Conservation (phyloP, 2,797 vertebrate species). For the Urosaurus nigricauda region DNA sequence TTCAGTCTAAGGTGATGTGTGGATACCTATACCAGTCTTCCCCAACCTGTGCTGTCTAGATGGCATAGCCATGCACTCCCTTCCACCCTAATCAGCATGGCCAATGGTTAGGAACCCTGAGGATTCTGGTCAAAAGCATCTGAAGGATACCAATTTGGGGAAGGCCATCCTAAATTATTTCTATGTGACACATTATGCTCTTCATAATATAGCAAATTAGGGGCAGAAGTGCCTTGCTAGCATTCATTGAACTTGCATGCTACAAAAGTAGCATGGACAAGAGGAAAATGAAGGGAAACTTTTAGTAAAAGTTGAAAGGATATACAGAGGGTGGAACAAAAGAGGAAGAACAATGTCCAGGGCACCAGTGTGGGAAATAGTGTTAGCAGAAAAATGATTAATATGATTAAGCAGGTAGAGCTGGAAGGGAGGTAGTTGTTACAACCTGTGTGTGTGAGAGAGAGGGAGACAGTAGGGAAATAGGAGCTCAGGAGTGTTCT, state of each 20-base stretch:
- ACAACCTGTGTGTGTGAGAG: not conserved
- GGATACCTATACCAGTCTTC: not conserved
- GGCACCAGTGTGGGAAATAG: not conserved
- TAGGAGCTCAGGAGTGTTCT: not conserved
- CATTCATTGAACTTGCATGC: not conserved
- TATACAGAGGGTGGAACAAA: not conserved
- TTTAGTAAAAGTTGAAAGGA: not conserved
- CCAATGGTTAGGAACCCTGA: not conserved
- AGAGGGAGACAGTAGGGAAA: not conserved
- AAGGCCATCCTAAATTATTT: not conserved
- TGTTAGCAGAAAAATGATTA: not conserved
- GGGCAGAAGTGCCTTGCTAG: not conserved
- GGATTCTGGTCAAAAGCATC: not conserved
- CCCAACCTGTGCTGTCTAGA: not conserved
- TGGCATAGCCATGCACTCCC: not conserved
- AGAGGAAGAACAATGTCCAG: not conserved
- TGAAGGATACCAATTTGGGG: not conserved
- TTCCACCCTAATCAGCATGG: not conserved
- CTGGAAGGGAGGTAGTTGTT: not conserved
- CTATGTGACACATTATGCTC: not conserved
- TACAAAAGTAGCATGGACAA: not conserved
- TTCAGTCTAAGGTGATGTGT: slow-evolving; percentile 70
- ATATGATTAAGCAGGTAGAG: not conserved
- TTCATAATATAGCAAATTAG: not conserved
- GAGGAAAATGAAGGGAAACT: not conserved